These are phyloP conservation scores for Pygoscelis adeliae DNA, from an alignment of 2,113 vertebrate species.

Conservation along the genomic window DNA sequence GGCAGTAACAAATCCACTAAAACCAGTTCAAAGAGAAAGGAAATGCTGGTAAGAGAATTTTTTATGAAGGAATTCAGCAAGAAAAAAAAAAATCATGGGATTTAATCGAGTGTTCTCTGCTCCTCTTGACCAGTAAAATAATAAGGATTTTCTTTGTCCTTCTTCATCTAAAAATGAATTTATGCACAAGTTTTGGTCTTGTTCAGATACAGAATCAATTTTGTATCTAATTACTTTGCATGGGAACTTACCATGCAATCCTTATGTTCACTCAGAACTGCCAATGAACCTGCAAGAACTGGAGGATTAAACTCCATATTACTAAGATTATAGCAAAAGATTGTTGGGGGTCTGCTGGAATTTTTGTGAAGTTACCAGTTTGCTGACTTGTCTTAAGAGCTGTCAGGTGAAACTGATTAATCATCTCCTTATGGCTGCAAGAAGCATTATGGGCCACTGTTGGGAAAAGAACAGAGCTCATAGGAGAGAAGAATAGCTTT, in stretches of 20 bases:
- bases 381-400: constrained; percentile 16
- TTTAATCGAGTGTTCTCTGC: background rate
- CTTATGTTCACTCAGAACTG: background rate
- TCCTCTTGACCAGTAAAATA: background rate
- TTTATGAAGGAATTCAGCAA: background rate
- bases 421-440: background rate
- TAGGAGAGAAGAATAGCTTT: background rate
- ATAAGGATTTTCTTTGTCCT: too few relatives aligned
- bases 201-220: background rate
- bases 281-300: background rate
- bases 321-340: background rate
- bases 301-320: background rate
- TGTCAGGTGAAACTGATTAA: constrained; percentile 44
- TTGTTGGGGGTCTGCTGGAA: background rate
- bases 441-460: background rate
- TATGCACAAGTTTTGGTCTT: background rate
- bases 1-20: background rate
- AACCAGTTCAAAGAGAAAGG: background rate
- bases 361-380: background rate
- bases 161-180: background rate
- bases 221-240: background rate
- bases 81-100: background rate
- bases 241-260: background rate
- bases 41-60: fast-evolving
- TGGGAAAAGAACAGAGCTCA: background rate